Conservation (phyloP, 37 sponge, comb jelly and placozoan species). For the Spongilla lacustris region DNA sequence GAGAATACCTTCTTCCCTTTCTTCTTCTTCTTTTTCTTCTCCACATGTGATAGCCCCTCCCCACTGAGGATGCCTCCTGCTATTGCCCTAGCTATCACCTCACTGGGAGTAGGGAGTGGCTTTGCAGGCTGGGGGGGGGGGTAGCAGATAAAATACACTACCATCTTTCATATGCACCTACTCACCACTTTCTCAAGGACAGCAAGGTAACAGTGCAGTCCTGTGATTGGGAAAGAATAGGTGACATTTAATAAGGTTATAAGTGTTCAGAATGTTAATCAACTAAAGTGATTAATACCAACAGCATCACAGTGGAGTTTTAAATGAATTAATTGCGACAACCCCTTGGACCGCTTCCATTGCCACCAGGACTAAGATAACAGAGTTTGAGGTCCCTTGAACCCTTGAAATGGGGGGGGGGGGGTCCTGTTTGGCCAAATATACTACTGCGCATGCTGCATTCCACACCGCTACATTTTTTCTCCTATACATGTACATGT, state of each 20-base stretch:
- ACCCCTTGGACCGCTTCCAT: too few relatives aligned
- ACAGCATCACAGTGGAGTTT: too few relatives aligned
- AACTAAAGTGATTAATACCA: too few relatives aligned
- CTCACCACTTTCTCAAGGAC: constrained; percentile 28
- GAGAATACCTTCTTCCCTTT: constrained; percentile 9
- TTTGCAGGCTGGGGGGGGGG: background rate
- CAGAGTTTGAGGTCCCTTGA: too few relatives aligned
- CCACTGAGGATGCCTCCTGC: constrained; percentile 47
- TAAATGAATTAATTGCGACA: too few relatives aligned
- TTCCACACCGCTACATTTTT: too few relatives aligned
- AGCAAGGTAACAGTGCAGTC: constrained; percentile 1
- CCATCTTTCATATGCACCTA: background rate
- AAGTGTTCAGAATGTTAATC: too few relatives aligned
- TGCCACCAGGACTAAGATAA: too few relatives aligned
- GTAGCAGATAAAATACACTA: background rate
- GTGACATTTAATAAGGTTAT: background rate
- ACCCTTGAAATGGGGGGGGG: too few relatives aligned
- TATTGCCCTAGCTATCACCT: constrained; percentile 55
- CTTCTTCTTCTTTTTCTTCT: constrained; percentile 29
- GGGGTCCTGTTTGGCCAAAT: too few relatives aligned
- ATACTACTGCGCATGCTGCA: too few relatives aligned
- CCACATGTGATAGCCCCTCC: constrained; percentile 11
- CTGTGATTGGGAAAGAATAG: background rate
- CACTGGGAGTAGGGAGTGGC: constrained; percentile 24
- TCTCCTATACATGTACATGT: too few relatives aligned